A percentile compares a stretch with the other conserved stretches of the same genome.
phyloP scores from a whole-genome alignment of 2,888 invertebrate genomes.

The Phoronis australis region DNA sequence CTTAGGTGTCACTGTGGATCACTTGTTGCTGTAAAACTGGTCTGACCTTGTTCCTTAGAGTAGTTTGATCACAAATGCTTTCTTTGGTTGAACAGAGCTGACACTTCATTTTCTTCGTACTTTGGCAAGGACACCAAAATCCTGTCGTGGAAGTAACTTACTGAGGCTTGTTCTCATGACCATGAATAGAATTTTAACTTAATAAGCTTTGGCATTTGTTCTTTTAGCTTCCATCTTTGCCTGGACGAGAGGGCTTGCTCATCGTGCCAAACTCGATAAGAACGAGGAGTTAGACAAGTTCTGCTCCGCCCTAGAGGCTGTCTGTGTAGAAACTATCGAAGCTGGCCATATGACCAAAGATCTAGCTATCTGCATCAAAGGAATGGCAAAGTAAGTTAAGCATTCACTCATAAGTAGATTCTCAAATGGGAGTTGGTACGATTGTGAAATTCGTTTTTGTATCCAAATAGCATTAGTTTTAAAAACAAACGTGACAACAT shows the following conservation, averaged over 20 bases:
- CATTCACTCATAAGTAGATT: neutral
- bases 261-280: constrained; percentile 88
- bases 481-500: too few species aligned
- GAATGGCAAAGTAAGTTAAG: constrained; percentile 65
- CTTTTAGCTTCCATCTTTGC: constrained; percentile 86
- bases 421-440: neutral
- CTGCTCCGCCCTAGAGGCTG: constrained; percentile 78
- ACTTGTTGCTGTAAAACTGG: too few species aligned
- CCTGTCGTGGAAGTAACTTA: too few species aligned
- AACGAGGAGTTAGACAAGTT: constrained; percentile 73
- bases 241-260: constrained; percentile 90
- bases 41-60: too few species aligned
- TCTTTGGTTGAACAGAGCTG: too few species aligned
- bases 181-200: too few species aligned
- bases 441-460: neutral
- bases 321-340: constrained; percentile 93
- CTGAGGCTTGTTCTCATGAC: too few species aligned
- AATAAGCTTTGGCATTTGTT: constrained; percentile 1
- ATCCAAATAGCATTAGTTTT: too few species aligned
- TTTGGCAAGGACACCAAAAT: too few species aligned
- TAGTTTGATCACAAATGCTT: too few species aligned
- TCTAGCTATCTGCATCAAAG: constrained; percentile 95
- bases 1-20: too few species aligned
- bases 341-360: constrained; percentile 96
- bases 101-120: too few species aligned